Evolutionary conservation across 2,888 invertebrate species (phyloP).

Genomic region (Dendrolimus pini): DNA sequence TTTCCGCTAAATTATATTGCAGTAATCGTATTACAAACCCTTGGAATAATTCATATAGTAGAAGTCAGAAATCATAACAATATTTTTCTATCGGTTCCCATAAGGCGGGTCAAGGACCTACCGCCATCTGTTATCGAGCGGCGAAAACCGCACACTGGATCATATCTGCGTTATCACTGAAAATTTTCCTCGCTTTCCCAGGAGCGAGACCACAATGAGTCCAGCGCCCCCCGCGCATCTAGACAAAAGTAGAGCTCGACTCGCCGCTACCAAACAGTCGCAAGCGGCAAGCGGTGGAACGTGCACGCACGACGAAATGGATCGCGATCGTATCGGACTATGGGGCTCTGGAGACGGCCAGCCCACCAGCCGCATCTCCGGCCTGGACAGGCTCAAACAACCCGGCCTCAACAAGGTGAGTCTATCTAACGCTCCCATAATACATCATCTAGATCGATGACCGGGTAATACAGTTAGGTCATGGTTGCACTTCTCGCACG

Average conservation of each 20-base stretch:
- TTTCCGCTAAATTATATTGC: neutral
- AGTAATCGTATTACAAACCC: neutral
- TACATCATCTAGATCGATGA: constrained; percentile 16
- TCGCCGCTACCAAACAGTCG: constrained; percentile 51
- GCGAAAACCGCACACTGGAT: constrained; percentile 45
- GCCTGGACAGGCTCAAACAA: constrained; percentile 81
- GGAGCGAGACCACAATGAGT: constrained; percentile 67
- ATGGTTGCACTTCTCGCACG: constrained; percentile 38
- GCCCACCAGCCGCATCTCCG: constrained; percentile 73
- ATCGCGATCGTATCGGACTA: constrained; percentile 80
- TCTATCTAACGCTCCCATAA: neutral
- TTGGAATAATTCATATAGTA: too few species aligned
- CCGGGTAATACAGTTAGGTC: constrained; percentile 42
- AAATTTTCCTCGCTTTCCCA: constrained; percentile 69
- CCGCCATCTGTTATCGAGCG: constrained; percentile 45
- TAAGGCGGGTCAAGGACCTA: too few species aligned
- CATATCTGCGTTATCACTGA: constrained; percentile 49
- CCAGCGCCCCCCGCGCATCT: constrained; percentile 59
- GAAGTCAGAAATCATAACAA: too few species aligned
- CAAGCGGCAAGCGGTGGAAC: constrained; percentile 32
- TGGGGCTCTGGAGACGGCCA: constrained; percentile 78
- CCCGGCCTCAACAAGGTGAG: constrained; percentile 84
- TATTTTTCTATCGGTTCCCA: too few species aligned
- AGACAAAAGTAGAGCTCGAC: constrained; percentile 52
- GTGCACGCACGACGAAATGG: constrained; percentile 58